Base-by-base conservation (phyloP, 2,797 vertebrate genomes). In the Melanogrammus aeglefinus region DNA sequence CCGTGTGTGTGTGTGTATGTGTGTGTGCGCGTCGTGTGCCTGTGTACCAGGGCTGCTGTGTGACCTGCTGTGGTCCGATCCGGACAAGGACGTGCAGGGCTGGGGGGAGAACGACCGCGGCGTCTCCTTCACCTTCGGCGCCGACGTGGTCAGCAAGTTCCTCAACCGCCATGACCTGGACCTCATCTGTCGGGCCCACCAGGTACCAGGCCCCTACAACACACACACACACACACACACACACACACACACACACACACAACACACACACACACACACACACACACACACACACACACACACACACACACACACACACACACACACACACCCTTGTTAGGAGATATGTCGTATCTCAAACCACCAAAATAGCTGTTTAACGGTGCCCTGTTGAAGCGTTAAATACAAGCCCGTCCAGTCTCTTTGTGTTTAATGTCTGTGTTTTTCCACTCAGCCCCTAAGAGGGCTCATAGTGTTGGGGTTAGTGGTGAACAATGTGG, bases 91-190 rank as follows among this genome's bases (percentile, higher is more conserved):
- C 0, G 97, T 99, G 66, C 97, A 98, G 86, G 97, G 97, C 77
- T 99, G 97, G 97, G 97, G 97, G 0, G 97, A 99, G 91, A 99
- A 99, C 0, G 97, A 99, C 91, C 96, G 97, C 0, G 97, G 97
- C 0, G 97, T 99, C 78, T 99, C 97, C 78, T 99, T 99, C 87
- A 99, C 97, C 0, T 99, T 99, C 0, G 97, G 97, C 1, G 97
- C 97, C 0, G 97, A 99, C 29, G 97, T 99, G 78, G 97, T 99
- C 82, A 97, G 96, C 83, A 99, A 99, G 86, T 99, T 99, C 91
- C 95, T 99, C 75, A 97, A 99, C 92, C 97, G 97, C 27, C 97
- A 99, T 0, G 97, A 99, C 88, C 87, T 99, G 91, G 97, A 99
- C 84, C 96, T 99, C 77, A 99, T 99, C 93, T 99, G 97, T 85